phyloP scores from a whole-genome alignment of 92 coral and sea anemone species.

The Scolanthus callimorphus region DNA sequence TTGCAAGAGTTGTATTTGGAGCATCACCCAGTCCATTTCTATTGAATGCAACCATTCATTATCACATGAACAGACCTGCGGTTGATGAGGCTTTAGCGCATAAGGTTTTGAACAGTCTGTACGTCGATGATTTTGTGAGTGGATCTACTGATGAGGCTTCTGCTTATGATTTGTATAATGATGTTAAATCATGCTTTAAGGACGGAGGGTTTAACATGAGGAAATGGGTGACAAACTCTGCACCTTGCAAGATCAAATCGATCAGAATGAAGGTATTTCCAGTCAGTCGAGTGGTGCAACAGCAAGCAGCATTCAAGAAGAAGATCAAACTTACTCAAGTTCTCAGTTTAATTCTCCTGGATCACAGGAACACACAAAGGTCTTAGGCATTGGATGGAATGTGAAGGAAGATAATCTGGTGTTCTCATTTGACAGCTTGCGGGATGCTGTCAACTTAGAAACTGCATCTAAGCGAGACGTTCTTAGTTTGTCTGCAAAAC shows the following conservation, averaged over 20 bases:
- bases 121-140: constrained; percentile 32
- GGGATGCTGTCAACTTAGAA: not conserved
- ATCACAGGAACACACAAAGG: not conserved
- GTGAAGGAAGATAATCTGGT: not conserved
- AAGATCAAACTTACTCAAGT: not conserved
- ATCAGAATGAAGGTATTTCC: not conserved
- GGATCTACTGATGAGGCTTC: constrained; percentile 22
- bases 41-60: constrained; percentile 14
- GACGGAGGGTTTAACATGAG: constrained; percentile 40
- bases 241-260: constrained; percentile 5
- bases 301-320: not conserved
- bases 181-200: constrained; percentile 7
- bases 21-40: constrained; percentile 26
- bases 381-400: not conserved
- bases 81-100: constrained; percentile 16
- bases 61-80: constrained; percentile 16
- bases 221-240: constrained; percentile 34
- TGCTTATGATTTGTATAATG: constrained; percentile 10
- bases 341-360: not conserved
- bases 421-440: not conserved
- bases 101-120: constrained; percentile 12
- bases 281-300: not conserved
- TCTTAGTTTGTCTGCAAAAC: not conserved
- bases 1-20: constrained; percentile 41
- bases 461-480: not conserved